Evolutionary conservation across 92 coral and sea anemone genomes (phyloP).

Genomic region (Plumapathes pennacea): DNA sequence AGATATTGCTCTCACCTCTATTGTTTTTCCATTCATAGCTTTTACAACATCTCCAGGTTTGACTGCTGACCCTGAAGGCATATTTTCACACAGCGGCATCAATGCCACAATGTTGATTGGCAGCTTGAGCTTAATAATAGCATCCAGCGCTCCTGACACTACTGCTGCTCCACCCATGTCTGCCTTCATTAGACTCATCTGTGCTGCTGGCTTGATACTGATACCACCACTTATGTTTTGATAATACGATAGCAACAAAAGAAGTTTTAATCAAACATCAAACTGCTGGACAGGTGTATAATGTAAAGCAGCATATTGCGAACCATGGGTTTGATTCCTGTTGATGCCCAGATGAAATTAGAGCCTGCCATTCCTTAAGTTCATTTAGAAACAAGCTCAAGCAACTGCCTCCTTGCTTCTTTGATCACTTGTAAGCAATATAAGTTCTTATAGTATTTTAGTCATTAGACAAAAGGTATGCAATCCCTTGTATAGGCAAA

Average conservation of each 20-base stretch:
- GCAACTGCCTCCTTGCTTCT: too few species aligned
- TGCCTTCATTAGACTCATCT: constrained; percentile 86
- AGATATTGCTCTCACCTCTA: constrained; percentile 86
- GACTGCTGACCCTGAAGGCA: constrained; percentile 81
- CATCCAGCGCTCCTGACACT: constrained; percentile 83
- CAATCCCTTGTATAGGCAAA: too few species aligned
- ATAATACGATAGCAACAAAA: background rate
- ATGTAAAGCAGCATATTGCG: background rate
- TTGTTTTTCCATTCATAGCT: constrained; percentile 91
- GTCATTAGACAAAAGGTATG: too few species aligned
- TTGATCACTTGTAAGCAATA: too few species aligned
- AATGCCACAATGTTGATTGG: constrained; percentile 88
- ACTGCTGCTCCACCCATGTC: constrained; percentile 99
- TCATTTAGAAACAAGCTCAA: too few species aligned
- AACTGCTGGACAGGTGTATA: too few species aligned
- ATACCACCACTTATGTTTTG: constrained; percentile 95
- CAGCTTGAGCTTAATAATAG: constrained; percentile 75
- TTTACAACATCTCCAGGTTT: constrained; percentile 97
- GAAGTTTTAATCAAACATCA: background rate
- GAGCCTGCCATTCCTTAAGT: too few species aligned
- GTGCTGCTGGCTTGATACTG: constrained; percentile 82
- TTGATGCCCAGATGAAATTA: too few species aligned
- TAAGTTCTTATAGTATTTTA: too few species aligned
- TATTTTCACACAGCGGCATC: constrained; percentile 88
- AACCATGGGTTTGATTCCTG: background rate